Evolutionary conservation across 2,113 vertebrate genomes (phyloP), one percentile per base, ranked within the genome.

Genomic region (Rhinoptilus africanus): DNA sequence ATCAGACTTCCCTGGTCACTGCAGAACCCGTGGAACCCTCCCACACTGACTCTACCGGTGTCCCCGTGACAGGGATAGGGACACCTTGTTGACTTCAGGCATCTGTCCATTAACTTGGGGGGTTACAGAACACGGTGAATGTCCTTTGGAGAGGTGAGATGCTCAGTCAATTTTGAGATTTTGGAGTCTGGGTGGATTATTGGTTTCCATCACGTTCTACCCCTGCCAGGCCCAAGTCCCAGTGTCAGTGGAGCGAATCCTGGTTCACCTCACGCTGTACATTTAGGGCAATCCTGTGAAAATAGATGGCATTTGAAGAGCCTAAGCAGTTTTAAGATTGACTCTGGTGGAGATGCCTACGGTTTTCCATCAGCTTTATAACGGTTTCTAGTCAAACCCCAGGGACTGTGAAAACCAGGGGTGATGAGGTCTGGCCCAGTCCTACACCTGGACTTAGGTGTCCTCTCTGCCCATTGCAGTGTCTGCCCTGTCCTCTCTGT

Each of bases 31-130:
- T 23, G 30, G 53, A 66, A 73, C 30, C 48, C 30, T 71, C 51
- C 37, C 5, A 1, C 12, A 9, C 30, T 13, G 43, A 12, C 41
- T 14, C 35, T 14, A 1, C 35, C 8, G 1, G 11, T 47, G 19
- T 54, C 66, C 35, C 23, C 18, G 53, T 39, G 19, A 21, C 48
- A 37, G 80, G 68, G 14, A 5, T 4, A 24, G 1, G 24, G 59
- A n/a, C 27, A 30, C 14, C 27, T 13, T 28, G 5, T 34, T 63
- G n/a, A 8, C 69, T 39, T 22, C 24, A 47, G 24, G 34, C 63
- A 59, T 20, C 60, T 28, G 3, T 24, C 35, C 18, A 2, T n/a
- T 32, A 41, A 3, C 1, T 2, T 19, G 60, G n/a, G 59, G 56
- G 41, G 3, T 22, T 10, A 14, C 35, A 63, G 66, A 50, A 17